Conservation (phyloP, 2,113 vertebrate species). For the Lophius piscatorius region DNA sequence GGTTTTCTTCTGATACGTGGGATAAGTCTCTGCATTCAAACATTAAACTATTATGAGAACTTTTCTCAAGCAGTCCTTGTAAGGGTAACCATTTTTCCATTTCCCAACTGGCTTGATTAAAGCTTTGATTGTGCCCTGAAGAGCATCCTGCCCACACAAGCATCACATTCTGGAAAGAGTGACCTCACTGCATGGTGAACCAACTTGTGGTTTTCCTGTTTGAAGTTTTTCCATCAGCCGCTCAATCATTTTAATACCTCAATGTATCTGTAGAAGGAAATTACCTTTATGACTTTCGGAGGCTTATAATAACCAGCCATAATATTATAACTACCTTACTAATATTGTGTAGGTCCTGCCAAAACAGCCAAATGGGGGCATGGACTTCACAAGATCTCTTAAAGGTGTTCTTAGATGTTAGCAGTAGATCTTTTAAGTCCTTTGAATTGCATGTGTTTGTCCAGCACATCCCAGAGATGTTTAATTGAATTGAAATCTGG, state of each 20-base stretch:
- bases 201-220: conserved; percentile 7
- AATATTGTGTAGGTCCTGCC: too few species aligned
- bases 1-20: conserved; percentile 15
- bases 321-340: too few species aligned
- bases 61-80: conserved; percentile 51
- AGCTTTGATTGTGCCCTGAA: conserved; percentile 26
- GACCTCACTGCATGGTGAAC: conserved; percentile 12
- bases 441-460: too few species aligned
- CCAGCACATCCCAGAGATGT: too few species aligned
- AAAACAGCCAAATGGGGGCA: too few species aligned
- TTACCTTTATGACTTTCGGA: background rate
- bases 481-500: too few species aligned
- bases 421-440: too few species aligned
- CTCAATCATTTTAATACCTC: background rate
- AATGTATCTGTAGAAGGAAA: conserved; percentile 2
- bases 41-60: conserved; percentile 66
- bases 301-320: too few species aligned
- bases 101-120: conserved; percentile 29
- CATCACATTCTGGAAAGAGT: conserved; percentile 23
- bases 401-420: too few species aligned
- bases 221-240: conserved; percentile 17
- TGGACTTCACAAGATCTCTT: too few species aligned
- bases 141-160: conserved; percentile 37
- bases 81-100: conserved; percentile 62
- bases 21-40: conserved; percentile 37